Evolutionary conservation across 2,888 invertebrate species (phyloP), one percentile per base, ranked within the genome.

Genomic region (Agrotis exclamationis): DNA sequence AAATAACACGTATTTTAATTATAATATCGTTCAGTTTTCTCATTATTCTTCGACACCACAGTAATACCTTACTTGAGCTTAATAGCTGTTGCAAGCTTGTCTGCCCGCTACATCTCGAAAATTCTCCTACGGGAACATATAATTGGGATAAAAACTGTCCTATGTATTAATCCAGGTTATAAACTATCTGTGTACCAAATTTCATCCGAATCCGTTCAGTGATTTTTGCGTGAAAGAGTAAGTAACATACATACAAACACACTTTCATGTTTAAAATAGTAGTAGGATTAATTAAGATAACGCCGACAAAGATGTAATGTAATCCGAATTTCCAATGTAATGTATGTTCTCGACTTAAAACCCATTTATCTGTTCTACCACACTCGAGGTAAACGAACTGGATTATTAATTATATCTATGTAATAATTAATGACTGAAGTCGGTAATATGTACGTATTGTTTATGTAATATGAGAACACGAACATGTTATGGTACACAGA

Each of bases 401-500:
- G 22, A 69, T 68, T 65, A 69, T 69, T 69, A 69, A 65, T 75
- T 51, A 63, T 70, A 63, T 70, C 47, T 69, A 54, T 44, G 57
- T 57, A 80, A 58, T 57, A 80, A 58, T 75, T 78, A 80, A 63
- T 69, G 68, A 63, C 54, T 47, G 62, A 24, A 22, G 53, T 22
- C 54, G 57, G 53, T 62, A 67, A 62, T 58, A 65, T 48, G 51
- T 63, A 67, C 20, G 57, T 69, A 65, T 65, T 69, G 60, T 80
- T 64, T 69, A 77, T 57, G 14, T 77, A 80, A 76, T 59, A n/a
- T 24, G 13, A 50, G 51, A 51, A 73, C 48, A 80, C 65, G 65
- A 76, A 56, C 54, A 28, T 44, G 63, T 80, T 74, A 74, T 58
- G 62, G 33, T 76, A 79, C 51, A 79, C 33, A 53, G 62, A 44